Conservation (phyloP, 37 sponge, comb jelly and placozoan species). For the Aphrocallistes beatrix region DNA sequence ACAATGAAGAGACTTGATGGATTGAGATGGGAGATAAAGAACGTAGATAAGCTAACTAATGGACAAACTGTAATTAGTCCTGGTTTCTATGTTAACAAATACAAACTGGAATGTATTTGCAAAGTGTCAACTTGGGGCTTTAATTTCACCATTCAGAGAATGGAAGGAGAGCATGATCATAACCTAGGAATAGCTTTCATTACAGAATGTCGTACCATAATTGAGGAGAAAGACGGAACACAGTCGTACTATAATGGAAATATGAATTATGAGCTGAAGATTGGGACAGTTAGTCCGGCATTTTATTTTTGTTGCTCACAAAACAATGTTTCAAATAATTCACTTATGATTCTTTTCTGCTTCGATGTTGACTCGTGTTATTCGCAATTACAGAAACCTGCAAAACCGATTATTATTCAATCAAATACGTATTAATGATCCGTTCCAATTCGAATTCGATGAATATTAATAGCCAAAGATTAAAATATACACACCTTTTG, state of each 20-base stretch:
- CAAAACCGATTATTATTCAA: too few species aligned
- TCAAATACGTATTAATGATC: too few species aligned
- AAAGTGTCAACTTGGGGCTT: not conserved
- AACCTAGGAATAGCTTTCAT: not conserved
- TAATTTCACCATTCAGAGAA: not conserved
- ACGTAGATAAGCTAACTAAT: not conserved
- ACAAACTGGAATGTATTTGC: not conserved
- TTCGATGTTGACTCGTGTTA: too few species aligned
- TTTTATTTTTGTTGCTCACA: too few species aligned
- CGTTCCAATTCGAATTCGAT: too few species aligned
- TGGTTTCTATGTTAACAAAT: not conserved
- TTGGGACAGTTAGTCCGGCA: not conserved
- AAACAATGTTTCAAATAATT: too few species aligned
- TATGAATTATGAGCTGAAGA: not conserved
- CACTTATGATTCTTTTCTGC: too few species aligned
- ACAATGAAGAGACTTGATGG: not conserved
- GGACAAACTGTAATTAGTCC: too few species aligned
- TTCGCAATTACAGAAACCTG: too few species aligned
- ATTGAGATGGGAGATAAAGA: not conserved
- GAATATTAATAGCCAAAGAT: too few species aligned
- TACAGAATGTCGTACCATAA: not conserved
- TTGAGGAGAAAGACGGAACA: not conserved
- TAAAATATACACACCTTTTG: too few species aligned
- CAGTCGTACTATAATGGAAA: not conserved
- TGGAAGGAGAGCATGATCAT: not conserved